Evolutionary conservation across 1,140 invertebrate species (phyloP).

Genomic region (Brachionus plicatilis): DNA sequence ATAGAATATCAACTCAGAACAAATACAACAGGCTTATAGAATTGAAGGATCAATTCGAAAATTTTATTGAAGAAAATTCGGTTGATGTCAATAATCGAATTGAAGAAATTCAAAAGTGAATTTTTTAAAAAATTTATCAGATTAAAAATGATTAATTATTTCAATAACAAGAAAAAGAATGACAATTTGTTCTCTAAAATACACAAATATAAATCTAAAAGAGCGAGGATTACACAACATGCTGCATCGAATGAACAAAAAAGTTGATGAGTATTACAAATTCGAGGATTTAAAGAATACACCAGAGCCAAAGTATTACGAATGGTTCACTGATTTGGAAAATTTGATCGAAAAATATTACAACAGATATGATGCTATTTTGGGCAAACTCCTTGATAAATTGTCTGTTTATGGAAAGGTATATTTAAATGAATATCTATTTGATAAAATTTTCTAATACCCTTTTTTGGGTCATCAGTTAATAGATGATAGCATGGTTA

Average conservation of each 20-base stretch:
- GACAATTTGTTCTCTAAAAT: slow-evolving; percentile 3
- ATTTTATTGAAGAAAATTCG: background rate
- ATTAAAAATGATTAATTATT: background rate
- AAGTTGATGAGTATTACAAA: background rate
- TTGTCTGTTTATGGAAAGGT: slow-evolving; percentile 9
- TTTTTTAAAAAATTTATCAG: background rate
- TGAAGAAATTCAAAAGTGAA: slow-evolving; percentile 2
- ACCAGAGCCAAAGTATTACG: slow-evolving; percentile 16
- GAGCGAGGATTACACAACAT: background rate
- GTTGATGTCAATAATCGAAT: background rate
- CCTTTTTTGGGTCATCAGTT: background rate
- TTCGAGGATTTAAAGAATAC: background rate
- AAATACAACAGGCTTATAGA: background rate
- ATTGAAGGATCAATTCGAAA: slow-evolving; percentile 2
- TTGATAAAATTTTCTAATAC: background rate
- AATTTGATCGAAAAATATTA: slow-evolving; percentile 18
- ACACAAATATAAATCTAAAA: background rate
- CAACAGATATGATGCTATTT: background rate
- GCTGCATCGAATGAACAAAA: background rate
- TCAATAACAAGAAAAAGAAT: background rate
- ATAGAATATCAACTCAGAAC: background rate
- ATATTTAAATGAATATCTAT: background rate
- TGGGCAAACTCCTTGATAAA: slow-evolving; percentile 11
- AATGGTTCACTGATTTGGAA: slow-evolving; percentile 1
- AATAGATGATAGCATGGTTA: background rate